Evolutionary conservation across 2,797 vertebrate genomes (phyloP).

Genomic region (Brotula barbata): DNA sequence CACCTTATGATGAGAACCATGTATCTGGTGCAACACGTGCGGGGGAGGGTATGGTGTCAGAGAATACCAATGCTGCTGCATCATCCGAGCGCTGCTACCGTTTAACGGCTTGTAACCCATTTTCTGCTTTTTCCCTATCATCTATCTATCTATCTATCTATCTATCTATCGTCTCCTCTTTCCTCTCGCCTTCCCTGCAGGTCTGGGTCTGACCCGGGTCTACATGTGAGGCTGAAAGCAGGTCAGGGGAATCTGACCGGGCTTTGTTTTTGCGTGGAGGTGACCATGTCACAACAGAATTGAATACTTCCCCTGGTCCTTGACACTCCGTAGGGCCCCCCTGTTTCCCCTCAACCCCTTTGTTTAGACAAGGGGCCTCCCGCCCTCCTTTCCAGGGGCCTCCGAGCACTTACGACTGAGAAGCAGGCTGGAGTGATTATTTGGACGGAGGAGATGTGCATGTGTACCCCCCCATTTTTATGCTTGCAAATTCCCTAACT

Average conservation of each 20-base stretch:
- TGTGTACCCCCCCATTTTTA: constrained; percentile 38
- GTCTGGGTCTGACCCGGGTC: background rate
- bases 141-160: constrained; percentile 9
- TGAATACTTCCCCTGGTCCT: constrained; percentile 72
- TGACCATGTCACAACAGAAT: constrained; percentile 72
- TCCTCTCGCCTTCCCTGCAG: too few species aligned
- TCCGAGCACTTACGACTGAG: constrained; percentile 65
- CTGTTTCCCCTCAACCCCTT: constrained; percentile 30
- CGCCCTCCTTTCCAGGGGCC: constrained; percentile 46
- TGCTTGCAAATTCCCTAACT: constrained; percentile 48
- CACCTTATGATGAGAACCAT: constrained; percentile 65
- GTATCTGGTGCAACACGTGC: constrained; percentile 65
- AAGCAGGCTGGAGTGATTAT: constrained; percentile 70
- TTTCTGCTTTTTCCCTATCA: constrained; percentile 15
- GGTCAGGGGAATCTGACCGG: constrained; percentile 36
- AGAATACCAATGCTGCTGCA: constrained; percentile 54
- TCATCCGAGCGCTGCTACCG: constrained; percentile 39
- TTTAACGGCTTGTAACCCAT: constrained; percentile 12
- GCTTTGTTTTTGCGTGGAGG: constrained; percentile 55
- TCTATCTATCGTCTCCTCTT: background rate
- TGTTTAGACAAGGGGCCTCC: constrained; percentile 66
- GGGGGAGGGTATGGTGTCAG: constrained; percentile 49
- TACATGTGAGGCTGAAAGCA: constrained; percentile 38
- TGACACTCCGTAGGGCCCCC: constrained; percentile 51
- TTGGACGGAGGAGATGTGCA: constrained; percentile 57